phyloP scores from a whole-genome alignment of 2,113 vertebrate genomes.

The Callipepla squamata region DNA sequence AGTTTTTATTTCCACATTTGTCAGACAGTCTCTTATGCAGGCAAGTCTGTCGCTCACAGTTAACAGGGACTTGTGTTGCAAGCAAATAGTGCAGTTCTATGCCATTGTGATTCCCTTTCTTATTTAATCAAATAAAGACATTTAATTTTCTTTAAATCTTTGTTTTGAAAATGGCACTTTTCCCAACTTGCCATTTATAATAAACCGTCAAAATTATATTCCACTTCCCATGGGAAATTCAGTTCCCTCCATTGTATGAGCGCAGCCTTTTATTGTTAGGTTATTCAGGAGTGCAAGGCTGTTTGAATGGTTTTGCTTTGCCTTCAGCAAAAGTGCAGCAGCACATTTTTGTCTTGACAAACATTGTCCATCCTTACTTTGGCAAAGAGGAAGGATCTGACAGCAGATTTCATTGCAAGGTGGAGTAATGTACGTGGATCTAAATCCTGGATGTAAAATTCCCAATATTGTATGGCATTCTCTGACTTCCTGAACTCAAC shows the following conservation, averaged over 20 bases:
- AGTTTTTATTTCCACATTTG: not conserved
- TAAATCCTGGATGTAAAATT: not conserved
- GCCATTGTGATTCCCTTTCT: not conserved
- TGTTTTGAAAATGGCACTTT: conserved; percentile 6
- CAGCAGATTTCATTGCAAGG: not conserved
- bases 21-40: not conserved
- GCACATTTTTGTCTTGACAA: conserved; percentile 22
- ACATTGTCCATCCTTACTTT: not conserved
- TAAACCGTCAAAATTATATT: not conserved
- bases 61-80: not conserved
- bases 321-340: conserved; percentile 16
- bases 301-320: conserved; percentile 21
- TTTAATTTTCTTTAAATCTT: not conserved
- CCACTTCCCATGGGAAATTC: conserved; percentile 29
- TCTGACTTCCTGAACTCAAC: not conserved
- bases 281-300: not conserved
- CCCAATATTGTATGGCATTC: not conserved
- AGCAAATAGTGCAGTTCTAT: not conserved
- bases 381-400: not conserved
- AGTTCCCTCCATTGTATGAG: conserved; percentile 6
- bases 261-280: conserved; percentile 36
- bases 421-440: not conserved
- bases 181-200: conserved; percentile 16
- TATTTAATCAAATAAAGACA: not conserved
- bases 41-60: not conserved